Base-by-base conservation (phyloP, 2,888 invertebrate genomes). In the Zelleria hepariella region DNA sequence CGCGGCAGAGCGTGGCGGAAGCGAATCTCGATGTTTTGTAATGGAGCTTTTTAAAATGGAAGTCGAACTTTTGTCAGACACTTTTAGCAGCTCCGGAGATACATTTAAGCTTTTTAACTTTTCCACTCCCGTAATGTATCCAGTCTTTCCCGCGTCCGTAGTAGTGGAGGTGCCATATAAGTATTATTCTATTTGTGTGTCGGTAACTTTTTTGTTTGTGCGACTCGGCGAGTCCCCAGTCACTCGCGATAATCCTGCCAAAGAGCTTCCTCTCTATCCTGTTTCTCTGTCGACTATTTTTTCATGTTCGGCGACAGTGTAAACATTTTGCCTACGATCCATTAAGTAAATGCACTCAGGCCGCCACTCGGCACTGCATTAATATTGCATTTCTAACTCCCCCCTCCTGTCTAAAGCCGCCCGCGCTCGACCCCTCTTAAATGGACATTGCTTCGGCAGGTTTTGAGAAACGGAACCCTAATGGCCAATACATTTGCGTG, bases 351-450 rank as follows among this genome's bases (percentile, higher is more conserved):
- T 87, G 83, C 84, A 86, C 81, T 84, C 78, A 73, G 74, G 75
- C 72, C 79, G 72, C 81, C 75, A 81, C 82, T 82, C 82, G 75
- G 76, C 75, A 78, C 77, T 89, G 88, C 90, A 91, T 91, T 91
- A 91, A 91, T 91, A 91, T 91, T 91, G 89, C 90, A 91, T 90
- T 90, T 90, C 87, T 87, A 86, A 81, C 75, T 73, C 74, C 75
- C 68, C 70, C 65, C 66, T 67, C 67, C 69, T 67, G 68, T 66
- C 62, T 67, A 60, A 60, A 58, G 65, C 67, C 58, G 64, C 66
- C 60, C 66, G 65, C 64, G 67, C 67, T 71, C 70, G 68, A 48
- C 63, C 67, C 67, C 67, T 71, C 72, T 71, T 68, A 73, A 65
- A 69, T 73, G 74, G 66, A 71, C 70, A 69, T 68, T 67, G 65